A percentile compares a stretch with the other conserved stretches of the same genome.
Evolutionary conservation across 2,113 vertebrate genomes (phyloP).

Genomic region (Morone chrysops): DNA sequence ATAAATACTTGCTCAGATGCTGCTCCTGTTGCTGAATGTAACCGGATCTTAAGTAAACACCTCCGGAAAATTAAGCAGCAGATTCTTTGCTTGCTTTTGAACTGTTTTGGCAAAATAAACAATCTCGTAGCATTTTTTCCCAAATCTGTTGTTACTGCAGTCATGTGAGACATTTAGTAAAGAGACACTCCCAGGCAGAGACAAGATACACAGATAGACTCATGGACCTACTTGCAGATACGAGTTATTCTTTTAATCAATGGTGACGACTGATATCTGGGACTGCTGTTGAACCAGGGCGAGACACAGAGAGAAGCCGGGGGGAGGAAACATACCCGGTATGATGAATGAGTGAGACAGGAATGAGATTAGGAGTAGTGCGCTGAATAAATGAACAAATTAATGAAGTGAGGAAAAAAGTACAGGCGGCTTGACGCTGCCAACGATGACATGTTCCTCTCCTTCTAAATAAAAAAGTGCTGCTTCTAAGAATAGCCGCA

Average conservation of each 20-base stretch:
- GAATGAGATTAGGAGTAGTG: constrained; percentile 69
- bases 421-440: constrained; percentile 45
- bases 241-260: constrained; percentile 28
- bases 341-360: constrained; percentile 74
- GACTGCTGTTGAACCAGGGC: constrained; percentile 19
- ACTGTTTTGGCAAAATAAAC: constrained; percentile 1
- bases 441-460: constrained; percentile 55
- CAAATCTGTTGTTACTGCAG: constrained; percentile 6
- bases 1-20: constrained; percentile 19
- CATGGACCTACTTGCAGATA: neutral
- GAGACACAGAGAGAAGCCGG: constrained; percentile 18
- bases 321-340: constrained; percentile 13
- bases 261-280: constrained; percentile 22
- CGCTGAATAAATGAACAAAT: constrained; percentile 74
- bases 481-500: constrained; percentile 71
- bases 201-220: constrained; percentile 15
- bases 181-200: neutral
- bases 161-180: constrained; percentile 8
- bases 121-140: constrained; percentile 1
- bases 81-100: neutral
- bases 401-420: constrained; percentile 74
- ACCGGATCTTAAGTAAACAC: neutral
- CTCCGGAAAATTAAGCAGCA: neutral
- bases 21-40: constrained; percentile 5
- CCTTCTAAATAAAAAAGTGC: constrained; percentile 65